A percentile compares a stretch with the other conserved stretches of the same genome.
These are phyloP conservation scores for Ondatra zibethicus DNA, from an alignment of 2,113 vertebrate genomes.

Conservation along the genomic window DNA sequence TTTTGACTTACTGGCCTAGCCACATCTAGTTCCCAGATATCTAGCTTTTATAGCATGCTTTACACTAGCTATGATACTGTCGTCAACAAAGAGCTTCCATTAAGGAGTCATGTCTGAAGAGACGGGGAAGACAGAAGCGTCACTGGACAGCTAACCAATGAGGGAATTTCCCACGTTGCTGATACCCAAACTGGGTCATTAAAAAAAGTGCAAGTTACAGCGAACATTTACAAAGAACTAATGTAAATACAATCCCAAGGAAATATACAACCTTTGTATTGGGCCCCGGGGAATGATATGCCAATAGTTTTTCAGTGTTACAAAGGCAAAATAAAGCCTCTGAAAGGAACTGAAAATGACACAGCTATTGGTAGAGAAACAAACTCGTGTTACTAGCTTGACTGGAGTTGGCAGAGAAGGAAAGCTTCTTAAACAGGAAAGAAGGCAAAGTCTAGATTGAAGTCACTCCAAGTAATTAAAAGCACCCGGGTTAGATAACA, in stretches of 20 bases:
- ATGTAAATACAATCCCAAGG: conserved; percentile 84
- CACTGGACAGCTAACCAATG: conserved; percentile 59
- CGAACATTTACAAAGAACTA: conserved; percentile 85
- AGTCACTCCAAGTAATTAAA: conserved; percentile 79
- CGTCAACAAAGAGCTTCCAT: conserved; percentile 62
- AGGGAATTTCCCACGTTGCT: conserved; percentile 77
- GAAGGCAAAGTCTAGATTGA: conserved; percentile 76
- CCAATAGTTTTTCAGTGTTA: conserved; percentile 78
- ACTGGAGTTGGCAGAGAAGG: conserved; percentile 74
- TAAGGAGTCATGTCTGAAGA: conserved; percentile 62
- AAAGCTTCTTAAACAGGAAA: conserved; percentile 46
- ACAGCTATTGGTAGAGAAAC: conserved; percentile 52
- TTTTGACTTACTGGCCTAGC: conserved; percentile 60
- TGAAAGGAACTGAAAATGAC: conserved; percentile 72
- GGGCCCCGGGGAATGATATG: conserved; percentile 81
- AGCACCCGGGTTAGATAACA: conserved; percentile 78
- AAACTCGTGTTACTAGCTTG: conserved; percentile 69
- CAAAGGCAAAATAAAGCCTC: conserved; percentile 76
- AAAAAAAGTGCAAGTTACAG: conserved; percentile 86
- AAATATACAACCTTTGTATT: conserved; percentile 85
- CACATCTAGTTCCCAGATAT: conserved; percentile 66
- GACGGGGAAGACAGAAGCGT: conserved; percentile 68
- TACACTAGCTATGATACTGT: conserved; percentile 69
- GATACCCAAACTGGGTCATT: conserved; percentile 64
- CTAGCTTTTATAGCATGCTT: conserved; percentile 51